phyloP scores from a whole-genome alignment of 2,113 vertebrate genomes.

The Mellivora capensis region DNA sequence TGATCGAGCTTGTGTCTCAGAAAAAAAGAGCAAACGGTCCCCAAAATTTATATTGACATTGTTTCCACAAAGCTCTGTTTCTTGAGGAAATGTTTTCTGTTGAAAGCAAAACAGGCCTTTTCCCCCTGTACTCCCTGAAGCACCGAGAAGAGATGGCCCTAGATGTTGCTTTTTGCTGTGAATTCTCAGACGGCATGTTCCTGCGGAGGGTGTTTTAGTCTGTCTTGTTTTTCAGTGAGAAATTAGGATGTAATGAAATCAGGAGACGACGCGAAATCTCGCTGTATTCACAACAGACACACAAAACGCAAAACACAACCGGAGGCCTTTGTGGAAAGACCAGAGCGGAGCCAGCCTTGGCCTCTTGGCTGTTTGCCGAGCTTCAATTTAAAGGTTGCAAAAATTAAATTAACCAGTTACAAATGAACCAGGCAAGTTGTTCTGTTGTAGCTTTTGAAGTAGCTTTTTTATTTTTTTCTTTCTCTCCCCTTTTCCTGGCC shows the following conservation, averaged over 20 bases:
- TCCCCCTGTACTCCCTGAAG: fast-evolving
- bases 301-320: fast-evolving
- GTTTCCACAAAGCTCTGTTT: background rate
- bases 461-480: background rate
- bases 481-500: no score
- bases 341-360: fast-evolving
- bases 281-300: background rate
- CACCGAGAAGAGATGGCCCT: fast-evolving
- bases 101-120: background rate
- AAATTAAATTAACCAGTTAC: background rate
- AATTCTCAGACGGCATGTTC: background rate
- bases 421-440: background rate
- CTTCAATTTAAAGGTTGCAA: background rate
- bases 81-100: background rate
- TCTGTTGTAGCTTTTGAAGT: background rate
- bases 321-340: background rate
- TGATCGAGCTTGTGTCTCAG: background rate
- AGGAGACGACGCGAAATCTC: background rate
- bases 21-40: background rate
- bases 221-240: background rate
- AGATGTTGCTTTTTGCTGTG: background rate
- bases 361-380: fast-evolving
- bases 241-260: background rate
- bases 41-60: background rate
- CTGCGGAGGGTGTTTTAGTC: background rate